Evolutionary conservation across 2,888 invertebrate genomes (phyloP).

Genomic region (Tipula lateralis): DNA sequence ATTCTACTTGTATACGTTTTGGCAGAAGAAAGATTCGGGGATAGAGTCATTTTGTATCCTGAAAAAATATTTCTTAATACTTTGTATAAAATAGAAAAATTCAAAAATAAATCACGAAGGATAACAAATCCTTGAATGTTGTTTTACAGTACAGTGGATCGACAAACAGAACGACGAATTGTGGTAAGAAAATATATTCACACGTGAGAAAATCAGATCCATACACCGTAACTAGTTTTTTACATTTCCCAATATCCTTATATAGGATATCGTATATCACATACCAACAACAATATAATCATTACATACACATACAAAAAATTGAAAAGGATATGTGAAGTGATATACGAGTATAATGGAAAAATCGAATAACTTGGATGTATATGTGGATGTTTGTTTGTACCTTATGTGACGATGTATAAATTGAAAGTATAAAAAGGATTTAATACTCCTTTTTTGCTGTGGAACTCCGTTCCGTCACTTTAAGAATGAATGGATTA

Average conservation of each 20-base stretch:
- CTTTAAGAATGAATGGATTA: background rate
- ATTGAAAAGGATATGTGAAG: background rate
- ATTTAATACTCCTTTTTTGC: background rate
- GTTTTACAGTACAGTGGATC: background rate
- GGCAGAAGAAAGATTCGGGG: too few species aligned
- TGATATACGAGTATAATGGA: background rate
- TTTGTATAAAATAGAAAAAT: background rate
- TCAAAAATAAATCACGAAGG: background rate
- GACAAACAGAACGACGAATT: background rate
- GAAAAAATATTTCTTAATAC: background rate
- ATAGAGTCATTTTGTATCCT: too few species aligned
- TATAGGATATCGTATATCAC: background rate
- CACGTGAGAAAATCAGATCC: background rate
- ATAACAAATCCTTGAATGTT: background rate
- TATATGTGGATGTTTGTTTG: background rate
- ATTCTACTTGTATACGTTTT: too few species aligned
- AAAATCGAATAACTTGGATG: background rate
- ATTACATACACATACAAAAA: background rate
- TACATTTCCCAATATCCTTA: background rate
- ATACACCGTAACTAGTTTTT: background rate
- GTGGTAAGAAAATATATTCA: background rate
- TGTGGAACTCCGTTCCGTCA: background rate
- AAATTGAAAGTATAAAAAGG: background rate
- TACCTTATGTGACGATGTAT: background rate
- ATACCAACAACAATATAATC: background rate